These are phyloP conservation scores for Eudemis profundana DNA, from an alignment of 2,888 invertebrate species.

Conservation along the genomic window DNA sequence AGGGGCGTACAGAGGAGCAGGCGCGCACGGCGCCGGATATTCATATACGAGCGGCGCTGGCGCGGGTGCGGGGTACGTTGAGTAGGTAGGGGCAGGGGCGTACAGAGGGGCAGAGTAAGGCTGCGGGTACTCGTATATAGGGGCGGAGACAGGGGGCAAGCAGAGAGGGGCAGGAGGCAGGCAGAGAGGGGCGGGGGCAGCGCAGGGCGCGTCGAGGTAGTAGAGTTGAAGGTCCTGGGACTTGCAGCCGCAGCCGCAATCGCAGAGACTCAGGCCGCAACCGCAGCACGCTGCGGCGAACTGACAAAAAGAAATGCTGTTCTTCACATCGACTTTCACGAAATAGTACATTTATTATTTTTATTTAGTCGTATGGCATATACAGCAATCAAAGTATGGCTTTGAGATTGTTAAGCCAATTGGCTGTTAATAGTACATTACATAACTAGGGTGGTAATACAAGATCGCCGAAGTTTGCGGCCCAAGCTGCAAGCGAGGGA, in stretches of 20 bases:
- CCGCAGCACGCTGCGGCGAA: slow-evolving; percentile 13
- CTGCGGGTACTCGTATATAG: not conserved
- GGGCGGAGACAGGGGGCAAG: not conserved
- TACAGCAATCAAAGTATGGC: too few species aligned
- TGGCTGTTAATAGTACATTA: too few species aligned
- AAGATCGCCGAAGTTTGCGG: too few species aligned
- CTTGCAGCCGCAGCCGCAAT: not conserved
- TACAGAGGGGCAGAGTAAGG: not conserved
- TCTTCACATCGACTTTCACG: too few species aligned
- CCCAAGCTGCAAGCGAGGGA: too few species aligned
- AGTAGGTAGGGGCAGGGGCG: not conserved
- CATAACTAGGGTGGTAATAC: too few species aligned
- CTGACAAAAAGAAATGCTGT: too few species aligned
- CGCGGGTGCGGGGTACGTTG: not conserved
- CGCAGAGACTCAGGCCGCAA: not conserved
- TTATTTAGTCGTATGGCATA: too few species aligned
- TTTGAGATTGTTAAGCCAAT: too few species aligned
- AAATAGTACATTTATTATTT: too few species aligned
- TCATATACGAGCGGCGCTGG: not conserved
- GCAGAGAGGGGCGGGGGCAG: not conserved
- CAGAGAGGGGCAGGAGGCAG: not conserved
- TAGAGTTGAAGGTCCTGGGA: not conserved
- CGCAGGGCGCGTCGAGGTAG: slow-evolving; percentile 6
- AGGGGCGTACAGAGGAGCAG: not conserved
- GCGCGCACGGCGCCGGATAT: not conserved